phyloP scores from a whole-genome alignment of 2,113 vertebrate genomes.

The Archocentrus centrarchus region DNA sequence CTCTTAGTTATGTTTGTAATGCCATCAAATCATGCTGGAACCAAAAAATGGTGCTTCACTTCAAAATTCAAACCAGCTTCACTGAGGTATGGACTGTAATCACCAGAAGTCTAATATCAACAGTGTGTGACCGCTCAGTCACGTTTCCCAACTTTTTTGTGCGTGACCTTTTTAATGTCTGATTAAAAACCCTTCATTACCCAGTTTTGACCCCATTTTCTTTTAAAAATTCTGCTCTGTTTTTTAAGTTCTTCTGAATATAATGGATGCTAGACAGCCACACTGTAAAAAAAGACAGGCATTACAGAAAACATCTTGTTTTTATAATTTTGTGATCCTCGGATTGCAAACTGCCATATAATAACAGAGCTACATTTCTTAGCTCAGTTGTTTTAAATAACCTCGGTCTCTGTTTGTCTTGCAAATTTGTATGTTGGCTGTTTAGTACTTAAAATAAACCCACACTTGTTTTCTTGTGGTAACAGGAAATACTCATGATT shows the following conservation, averaged over 20 bases:
- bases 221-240: neutral
- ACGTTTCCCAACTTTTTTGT: neutral
- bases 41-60: neutral
- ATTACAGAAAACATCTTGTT: neutral
- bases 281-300: neutral
- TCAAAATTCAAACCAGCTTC: neutral
- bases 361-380: neutral
- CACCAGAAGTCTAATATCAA: neutral
- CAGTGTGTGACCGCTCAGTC: neutral
- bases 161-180: neutral
- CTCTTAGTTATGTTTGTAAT: neutral
- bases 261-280: neutral
- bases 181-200: neutral
- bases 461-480: neutral
- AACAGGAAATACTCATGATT: neutral
- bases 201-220: neutral
- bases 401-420: neutral
- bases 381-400: neutral
- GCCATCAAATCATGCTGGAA: neutral
- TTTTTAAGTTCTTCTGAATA: neutral
- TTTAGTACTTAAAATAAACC: slow-evolving; percentile 1
- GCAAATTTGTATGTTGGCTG: neutral
- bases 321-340: neutral
- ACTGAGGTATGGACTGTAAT: neutral
- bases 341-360: neutral